phyloP scores from a whole-genome alignment of 2,888 invertebrate species.

The Andrena marginata region DNA sequence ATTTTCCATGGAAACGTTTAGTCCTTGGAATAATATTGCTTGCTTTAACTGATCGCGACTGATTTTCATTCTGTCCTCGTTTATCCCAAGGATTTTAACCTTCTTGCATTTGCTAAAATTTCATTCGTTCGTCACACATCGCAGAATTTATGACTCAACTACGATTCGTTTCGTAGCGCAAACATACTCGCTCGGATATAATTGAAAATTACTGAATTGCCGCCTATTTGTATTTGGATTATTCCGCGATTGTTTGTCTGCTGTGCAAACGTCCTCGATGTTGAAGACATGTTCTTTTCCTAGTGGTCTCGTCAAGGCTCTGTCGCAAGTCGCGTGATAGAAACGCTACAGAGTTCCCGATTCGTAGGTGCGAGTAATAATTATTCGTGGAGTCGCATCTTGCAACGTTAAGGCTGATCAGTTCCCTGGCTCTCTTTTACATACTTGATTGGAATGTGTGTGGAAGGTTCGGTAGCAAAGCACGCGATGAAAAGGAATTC shows the following conservation, averaged over 20 bases:
- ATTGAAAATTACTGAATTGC: not conserved
- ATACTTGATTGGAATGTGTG: too few species aligned
- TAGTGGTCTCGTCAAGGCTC: not conserved
- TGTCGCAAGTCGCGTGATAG: not conserved
- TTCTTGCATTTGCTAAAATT: conserved; percentile 9
- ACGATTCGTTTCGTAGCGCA: not conserved
- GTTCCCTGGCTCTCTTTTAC: too few species aligned
- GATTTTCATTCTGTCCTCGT: not conserved
- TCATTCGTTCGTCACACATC: not conserved
- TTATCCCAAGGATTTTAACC: conserved; percentile 1
- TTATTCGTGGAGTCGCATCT: not conserved
- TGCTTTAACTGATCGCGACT: not conserved
- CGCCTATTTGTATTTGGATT: not conserved
- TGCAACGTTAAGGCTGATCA: too few species aligned
- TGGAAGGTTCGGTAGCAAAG: too few species aligned
- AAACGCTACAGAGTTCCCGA: not conserved
- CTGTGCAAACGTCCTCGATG: not conserved
- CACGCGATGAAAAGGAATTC: too few species aligned
- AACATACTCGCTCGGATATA: conserved; percentile 1
- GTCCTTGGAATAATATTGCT: not conserved
- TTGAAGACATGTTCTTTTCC: not conserved
- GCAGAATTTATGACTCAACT: not conserved
- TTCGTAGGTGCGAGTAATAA: not conserved
- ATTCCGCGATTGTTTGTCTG: not conserved
- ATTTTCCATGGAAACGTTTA: not conserved